Evolutionary conservation across 2,888 invertebrate genomes (phyloP).

Genomic region (Prosapia bicincta): DNA sequence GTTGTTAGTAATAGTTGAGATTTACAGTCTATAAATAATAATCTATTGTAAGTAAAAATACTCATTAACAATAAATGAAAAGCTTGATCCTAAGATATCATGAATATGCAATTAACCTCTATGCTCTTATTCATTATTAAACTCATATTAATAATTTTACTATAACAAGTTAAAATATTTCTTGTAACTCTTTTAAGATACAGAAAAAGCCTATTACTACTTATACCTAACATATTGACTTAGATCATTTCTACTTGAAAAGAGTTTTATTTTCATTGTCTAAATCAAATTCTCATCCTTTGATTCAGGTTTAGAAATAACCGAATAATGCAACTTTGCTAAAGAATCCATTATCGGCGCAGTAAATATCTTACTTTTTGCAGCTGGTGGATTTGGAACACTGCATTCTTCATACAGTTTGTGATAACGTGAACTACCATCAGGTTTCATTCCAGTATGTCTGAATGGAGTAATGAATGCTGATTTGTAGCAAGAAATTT

Average conservation of each 20-base stretch:
- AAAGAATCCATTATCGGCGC: background rate
- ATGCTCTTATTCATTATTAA: background rate
- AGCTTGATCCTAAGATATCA: background rate
- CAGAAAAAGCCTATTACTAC: background rate
- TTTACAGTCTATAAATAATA: background rate
- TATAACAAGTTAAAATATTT: background rate
- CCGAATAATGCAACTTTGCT: background rate
- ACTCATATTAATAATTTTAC: background rate
- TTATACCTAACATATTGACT: background rate
- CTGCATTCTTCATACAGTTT: constrained; percentile 41
- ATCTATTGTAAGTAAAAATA: background rate
- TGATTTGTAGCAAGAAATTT: constrained; percentile 18
- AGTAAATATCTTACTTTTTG: constrained; percentile 25
- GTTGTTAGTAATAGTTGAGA: background rate
- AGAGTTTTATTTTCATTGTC: background rate
- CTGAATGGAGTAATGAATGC: constrained; percentile 16
- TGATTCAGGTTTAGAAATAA: background rate
- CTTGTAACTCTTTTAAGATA: background rate
- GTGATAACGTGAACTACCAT: constrained; percentile 33
- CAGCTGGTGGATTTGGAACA: constrained; percentile 35
- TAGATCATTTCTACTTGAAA: background rate
- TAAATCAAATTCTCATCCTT: background rate
- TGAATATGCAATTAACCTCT: background rate
- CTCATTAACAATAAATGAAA: background rate
- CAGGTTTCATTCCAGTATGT: constrained; percentile 12